Evolutionary conservation across 2,797 vertebrate genomes (phyloP), one percentile per base, ranked within the genome.

Genomic region (Sebastes alutus): DNA sequence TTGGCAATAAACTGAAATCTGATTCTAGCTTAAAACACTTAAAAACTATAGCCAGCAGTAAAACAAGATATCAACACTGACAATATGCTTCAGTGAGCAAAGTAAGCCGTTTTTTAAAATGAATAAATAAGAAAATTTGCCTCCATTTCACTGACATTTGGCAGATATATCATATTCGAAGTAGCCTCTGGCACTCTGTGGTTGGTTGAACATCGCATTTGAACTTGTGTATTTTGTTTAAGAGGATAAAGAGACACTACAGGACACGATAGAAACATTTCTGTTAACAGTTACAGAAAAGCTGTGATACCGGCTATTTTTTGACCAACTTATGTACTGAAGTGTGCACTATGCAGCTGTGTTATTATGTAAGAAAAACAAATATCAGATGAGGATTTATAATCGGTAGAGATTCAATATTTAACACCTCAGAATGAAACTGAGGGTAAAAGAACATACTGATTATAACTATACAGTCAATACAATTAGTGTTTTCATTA

Each of bases 321-420:
- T 63, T 69, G 18, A 77, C 46, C 14, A 73, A 58, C 33, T 8
- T 80, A 33, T 60, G 59, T 27, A 64, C n/a, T 70, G 6, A 66
- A 22, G 54, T 70, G 35, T 59, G 22, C 27, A 52, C 20, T 25
- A 20, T 7, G 20, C 23, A 35, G 16, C 42, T 27, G 35, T 38
- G 20, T 75, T 72, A 55, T 75, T 72, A 55, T 27, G 3, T n/a
- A 69, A 67, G 18, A 59, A 30, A 33, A 82, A 58, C 14, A 79
- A 22, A 72, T 23, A 35, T 6, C 20, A 11, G 2, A 13, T 12
- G 1, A 55, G 6, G 27, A 14, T 52, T 18, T 9, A 52, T 4
- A 14, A n/a, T n/a, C 8, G 14, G 7, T 23, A 30, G 29, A 73
- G n/a, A 33, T 13, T 23, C 16, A 32, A 35, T 25, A 29, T 46